Conservation (phyloP, 2,888 invertebrate species). For the Hypena proboscidalis region DNA sequence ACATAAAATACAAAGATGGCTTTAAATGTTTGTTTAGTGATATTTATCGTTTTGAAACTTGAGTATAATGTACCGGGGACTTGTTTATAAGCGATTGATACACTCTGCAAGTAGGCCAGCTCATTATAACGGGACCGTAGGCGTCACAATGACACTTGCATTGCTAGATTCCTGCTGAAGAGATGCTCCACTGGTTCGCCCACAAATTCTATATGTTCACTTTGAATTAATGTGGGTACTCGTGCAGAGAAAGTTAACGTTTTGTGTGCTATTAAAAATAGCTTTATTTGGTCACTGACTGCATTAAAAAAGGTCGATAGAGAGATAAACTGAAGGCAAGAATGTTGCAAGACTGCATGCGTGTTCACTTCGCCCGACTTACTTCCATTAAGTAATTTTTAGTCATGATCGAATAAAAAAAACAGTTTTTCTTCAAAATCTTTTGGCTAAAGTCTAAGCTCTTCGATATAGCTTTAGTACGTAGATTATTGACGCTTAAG, state of each 20-base stretch:
- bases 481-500: too few relatives aligned
- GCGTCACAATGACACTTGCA: conserved; percentile 53
- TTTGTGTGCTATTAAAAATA: neutral
- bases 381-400: too few relatives aligned
- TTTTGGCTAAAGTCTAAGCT: too few relatives aligned
- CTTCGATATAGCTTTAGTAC: too few relatives aligned
- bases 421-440: too few relatives aligned
- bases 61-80: conserved; percentile 8
- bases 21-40: conserved; percentile 1
- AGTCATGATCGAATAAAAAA: too few relatives aligned
- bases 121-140: conserved; percentile 54
- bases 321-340: too few relatives aligned
- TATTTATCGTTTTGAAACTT: conserved; percentile 9
- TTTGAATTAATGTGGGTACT: conserved; percentile 22
- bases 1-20: neutral
- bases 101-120: conserved; percentile 43
- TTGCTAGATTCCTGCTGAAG: conserved; percentile 46
- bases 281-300: too few relatives aligned
- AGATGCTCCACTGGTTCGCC: conserved; percentile 43
- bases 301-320: too few relatives aligned
- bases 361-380: too few relatives aligned
- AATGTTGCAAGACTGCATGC: too few relatives aligned
- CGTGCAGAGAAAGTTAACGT: neutral
- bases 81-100: conserved; percentile 15
- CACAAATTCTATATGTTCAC: conserved; percentile 17